Conservation (phyloP, 92 coral and sea anemone genomes). For the Metridium senile region DNA sequence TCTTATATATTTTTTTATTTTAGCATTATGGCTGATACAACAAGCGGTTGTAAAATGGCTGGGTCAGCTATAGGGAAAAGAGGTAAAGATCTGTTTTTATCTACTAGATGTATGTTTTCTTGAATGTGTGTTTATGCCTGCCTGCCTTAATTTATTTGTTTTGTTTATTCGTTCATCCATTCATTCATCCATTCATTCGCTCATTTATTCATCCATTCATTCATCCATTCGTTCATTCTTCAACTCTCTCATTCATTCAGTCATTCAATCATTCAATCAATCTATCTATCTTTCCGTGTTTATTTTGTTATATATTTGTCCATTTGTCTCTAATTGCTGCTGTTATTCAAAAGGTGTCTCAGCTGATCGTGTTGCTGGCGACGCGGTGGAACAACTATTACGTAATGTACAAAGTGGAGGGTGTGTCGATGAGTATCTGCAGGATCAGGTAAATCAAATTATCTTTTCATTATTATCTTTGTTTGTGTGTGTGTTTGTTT, state of each 20-base stretch:
- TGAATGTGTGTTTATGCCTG: too few relatives aligned
- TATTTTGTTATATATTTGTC: neutral
- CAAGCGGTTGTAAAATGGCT: slow-evolving; percentile 86
- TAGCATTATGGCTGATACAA: slow-evolving; percentile 88
- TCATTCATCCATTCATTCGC: too few relatives aligned
- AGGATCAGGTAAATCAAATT: slow-evolving; percentile 80
- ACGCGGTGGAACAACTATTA: slow-evolving; percentile 80
- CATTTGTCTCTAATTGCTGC: neutral
- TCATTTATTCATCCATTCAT: too few relatives aligned
- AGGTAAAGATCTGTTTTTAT: slow-evolving; percentile 48
- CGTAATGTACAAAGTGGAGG: slow-evolving; percentile 70
- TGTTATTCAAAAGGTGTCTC: slow-evolving; percentile 56
- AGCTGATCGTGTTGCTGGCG: slow-evolving; percentile 82
- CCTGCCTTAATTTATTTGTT: too few relatives aligned
- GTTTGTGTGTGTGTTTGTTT: too few relatives aligned
- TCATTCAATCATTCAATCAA: too few relatives aligned
- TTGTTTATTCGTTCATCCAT: too few relatives aligned
- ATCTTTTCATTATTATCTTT: too few relatives aligned
- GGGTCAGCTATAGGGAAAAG: slow-evolving; percentile 90
- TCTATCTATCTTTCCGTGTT: too few relatives aligned
- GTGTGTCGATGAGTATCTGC: slow-evolving; percentile 92
- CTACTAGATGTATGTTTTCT: neutral
- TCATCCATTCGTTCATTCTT: too few relatives aligned
- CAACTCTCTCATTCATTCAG: too few relatives aligned
- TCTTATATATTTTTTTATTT: neutral